A percentile compares a stretch with the other conserved stretches of the same genome.
Evolutionary conservation across 2,888 invertebrate genomes (phyloP).

Genomic region (Caenorhabditis zanzibari): DNA sequence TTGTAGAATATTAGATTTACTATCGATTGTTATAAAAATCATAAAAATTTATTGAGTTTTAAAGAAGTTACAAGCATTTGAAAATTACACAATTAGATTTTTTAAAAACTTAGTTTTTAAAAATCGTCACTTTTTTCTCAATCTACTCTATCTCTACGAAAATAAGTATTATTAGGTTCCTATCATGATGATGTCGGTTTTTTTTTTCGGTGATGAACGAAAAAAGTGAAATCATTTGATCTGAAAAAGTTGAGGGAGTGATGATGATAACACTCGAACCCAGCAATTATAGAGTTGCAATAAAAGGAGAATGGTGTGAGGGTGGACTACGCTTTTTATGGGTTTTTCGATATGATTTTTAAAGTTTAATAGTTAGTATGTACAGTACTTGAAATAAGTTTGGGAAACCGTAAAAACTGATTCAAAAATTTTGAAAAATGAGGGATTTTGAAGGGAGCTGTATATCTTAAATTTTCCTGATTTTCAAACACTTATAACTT

Average conservation of each 20-base stretch:
- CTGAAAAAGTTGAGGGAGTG: constrained; percentile 15
- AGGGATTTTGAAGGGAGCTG: too few species aligned
- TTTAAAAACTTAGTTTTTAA: background rate
- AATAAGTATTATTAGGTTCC: too few species aligned
- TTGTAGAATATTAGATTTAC: too few species aligned
- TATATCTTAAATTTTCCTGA: too few species aligned
- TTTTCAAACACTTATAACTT: too few species aligned
- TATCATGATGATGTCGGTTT: constrained; percentile 28
- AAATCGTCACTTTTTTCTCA: constrained; percentile 22
- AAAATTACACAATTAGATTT: too few species aligned
- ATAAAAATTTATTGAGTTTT: too few species aligned
- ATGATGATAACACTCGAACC: constrained; percentile 10
- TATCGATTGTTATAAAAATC: too few species aligned
- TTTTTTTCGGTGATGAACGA: background rate
- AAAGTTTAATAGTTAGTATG: background rate
- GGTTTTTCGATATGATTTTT: background rate
- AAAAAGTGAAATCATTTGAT: constrained; percentile 56
- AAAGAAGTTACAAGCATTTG: too few species aligned
- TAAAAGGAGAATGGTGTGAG: constrained; percentile 17
- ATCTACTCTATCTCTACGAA: constrained; percentile 15
- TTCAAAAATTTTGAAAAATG: too few species aligned
- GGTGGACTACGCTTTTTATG: background rate
- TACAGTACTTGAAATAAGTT: too few species aligned
- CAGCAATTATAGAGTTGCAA: constrained; percentile 35
- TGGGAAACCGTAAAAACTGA: too few species aligned